Evolutionary conservation across 2,888 invertebrate species (phyloP), one percentile per base, ranked within the genome.

Genomic region (Anaspis maculata): DNA sequence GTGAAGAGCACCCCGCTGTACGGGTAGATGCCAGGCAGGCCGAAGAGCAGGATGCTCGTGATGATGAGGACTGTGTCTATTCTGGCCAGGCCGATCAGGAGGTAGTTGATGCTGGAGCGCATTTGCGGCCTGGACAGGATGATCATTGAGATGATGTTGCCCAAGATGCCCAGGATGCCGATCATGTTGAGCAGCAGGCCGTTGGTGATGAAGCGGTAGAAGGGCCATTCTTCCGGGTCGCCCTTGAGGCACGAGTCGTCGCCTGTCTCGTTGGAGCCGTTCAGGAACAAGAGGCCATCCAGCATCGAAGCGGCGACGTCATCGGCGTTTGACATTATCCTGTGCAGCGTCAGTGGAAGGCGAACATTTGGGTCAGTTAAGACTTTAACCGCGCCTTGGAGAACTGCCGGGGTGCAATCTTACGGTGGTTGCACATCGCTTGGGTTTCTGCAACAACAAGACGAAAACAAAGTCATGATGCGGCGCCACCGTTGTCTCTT

Each of bases 61-160:
- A 90, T 70, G 52, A 95, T 86, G 49, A 96, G 76, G 44, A 87
- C 77, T 7, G 89, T 90, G 71, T 97, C 97, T 66, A 91, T 92
- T 51, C 89, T 77, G 13, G 96, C 95, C 50, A 97, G 73, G 3
- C 92, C 94, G 45, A 91, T 87, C 39, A 97, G 75, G 57, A 95
- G 77, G 65, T 91, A 89, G 68, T 95, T 95, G 59, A 95, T 90
- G 58, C 94, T 92, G 37, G 91, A 91, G 54, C 88, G 79, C 95
- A 96, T 95, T 66, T 94, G 86, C 13, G 92, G 91, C 33, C 91
- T 77, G 37, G 89, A 86, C 30, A 94, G 71, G 50, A 94, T 91
- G 40, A 92, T 79, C 73, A 90, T 87, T 23, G 92, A 83, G 34
- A 95, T 82, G 36, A 86, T 75, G 67, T 94, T 95, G 44, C 94